A percentile compares a stretch with the other conserved stretches of the same genome.
Conservation (phyloP, 2,888 invertebrate genomes). For the Notodonta dromedarius region DNA sequence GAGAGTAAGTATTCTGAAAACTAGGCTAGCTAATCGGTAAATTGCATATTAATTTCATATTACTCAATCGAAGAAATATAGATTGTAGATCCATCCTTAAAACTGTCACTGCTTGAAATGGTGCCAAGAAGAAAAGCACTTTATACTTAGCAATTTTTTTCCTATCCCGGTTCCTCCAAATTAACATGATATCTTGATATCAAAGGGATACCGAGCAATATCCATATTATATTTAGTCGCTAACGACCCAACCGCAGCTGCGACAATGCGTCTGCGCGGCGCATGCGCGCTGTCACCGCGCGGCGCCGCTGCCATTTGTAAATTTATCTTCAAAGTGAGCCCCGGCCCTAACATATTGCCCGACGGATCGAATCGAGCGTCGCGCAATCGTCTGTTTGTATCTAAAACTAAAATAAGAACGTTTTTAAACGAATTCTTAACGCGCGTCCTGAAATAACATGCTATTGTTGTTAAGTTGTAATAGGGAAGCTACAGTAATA, state of each 20-base stretch:
- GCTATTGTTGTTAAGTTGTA: slow-evolving; percentile 33
- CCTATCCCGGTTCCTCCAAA: slow-evolving; percentile 11
- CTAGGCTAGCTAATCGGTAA: no score
- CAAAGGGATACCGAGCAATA: slow-evolving; percentile 36
- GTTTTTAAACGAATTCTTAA: slow-evolving; percentile 60
- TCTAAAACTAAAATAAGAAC: slow-evolving; percentile 54
- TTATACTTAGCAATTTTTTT: not conserved
- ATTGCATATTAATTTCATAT: no score
- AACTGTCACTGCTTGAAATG: not conserved
- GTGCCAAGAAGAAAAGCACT: not conserved
- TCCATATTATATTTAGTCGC: slow-evolving; percentile 48
- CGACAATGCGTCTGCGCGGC: slow-evolving; percentile 59
- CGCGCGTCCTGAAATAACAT: slow-evolving; percentile 35
- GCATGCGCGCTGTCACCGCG: slow-evolving; percentile 55
- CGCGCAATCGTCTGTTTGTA: slow-evolving; percentile 59
- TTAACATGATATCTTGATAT: slow-evolving; percentile 35
- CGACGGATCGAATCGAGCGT: slow-evolving; percentile 58
- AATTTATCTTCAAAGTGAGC: slow-evolving; percentile 75
- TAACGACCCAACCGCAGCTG: slow-evolving; percentile 60
- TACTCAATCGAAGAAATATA: no score
- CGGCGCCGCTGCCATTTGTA: slow-evolving; percentile 68
- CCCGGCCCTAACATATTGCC: slow-evolving; percentile 60
- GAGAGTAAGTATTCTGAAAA: no score
- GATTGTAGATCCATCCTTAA: no score
- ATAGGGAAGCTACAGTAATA: slow-evolving; percentile 4